A percentile compares a stretch with the other conserved stretches of the same genome.
Conservation (phyloP, 2,113 vertebrate genomes). For the Hyaena hyaena region DNA sequence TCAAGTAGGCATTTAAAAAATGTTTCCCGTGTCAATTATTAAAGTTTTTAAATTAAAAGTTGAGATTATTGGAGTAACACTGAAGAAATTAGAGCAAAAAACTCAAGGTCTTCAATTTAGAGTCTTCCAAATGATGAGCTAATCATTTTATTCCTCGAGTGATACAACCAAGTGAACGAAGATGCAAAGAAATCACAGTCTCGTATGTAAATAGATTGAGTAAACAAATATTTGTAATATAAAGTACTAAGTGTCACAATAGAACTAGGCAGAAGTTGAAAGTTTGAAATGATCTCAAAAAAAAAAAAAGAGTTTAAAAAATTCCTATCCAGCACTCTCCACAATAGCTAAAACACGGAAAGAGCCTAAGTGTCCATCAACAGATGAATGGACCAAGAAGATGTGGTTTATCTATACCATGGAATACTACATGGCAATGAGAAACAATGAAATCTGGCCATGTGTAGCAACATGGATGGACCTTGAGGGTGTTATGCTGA, state of each 20-base stretch:
- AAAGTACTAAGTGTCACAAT: background rate
- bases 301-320: background rate
- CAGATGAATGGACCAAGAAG: too few relatives aligned
- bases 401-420: too few relatives aligned
- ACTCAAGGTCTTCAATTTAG: background rate
- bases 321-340: background rate
- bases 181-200: background rate
- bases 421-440: too few relatives aligned
- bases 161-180: background rate
- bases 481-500: too few relatives aligned
- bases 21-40: background rate
- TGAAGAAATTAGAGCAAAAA: conserved; percentile 23
- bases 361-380: too few relatives aligned
- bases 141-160: background rate
- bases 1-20: conserved; percentile 13
- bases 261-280: background rate
- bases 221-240: background rate
- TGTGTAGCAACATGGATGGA: too few relatives aligned
- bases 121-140: background rate
- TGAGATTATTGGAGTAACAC: background rate
- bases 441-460: too few relatives aligned
- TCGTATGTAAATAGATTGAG: background rate
- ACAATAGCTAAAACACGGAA: too few relatives aligned
- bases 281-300: background rate
- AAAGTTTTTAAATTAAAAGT: background rate